Evolutionary conservation across 1,140 invertebrate genomes (phyloP), one percentile per base, ranked within the genome.

Genomic region (Oryctes rhinoceros): DNA sequence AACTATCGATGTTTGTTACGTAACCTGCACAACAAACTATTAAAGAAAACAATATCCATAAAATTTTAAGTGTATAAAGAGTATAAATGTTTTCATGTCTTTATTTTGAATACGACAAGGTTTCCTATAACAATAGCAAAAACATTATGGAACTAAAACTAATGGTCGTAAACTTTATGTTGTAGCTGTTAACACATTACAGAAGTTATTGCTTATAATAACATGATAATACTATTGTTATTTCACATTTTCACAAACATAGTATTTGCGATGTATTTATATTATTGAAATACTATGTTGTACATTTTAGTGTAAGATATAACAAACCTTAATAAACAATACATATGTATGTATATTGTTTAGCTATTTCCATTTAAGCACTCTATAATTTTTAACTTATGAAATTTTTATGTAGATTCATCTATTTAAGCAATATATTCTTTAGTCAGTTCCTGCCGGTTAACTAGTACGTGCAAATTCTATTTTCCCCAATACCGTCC

Each of bases 351-450:
- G 3, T n/a, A 9, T 53, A 1, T 15, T 53, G 49, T 53, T 53
- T 53, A 53, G 24, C 24, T 30, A 0, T 30, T 30, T 30, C 13
- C 1, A 1, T 53, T 53, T 53, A 53, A 53, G 49, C n/a, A n/a
- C n/a, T 13, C 49, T 53, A 53, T 53, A 53, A 53, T 53, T 53
- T 53, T 13, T n/a, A 53, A 53, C 49, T 53, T 53, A 53, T 53
- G 49, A 53, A 53, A 53, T 53, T 53, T 53, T 53, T 53, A 53
- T 53, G 49, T 11, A 11, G n/a, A 53, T 53, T 53, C 49, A 53
- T n/a, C 49, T 53, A 53, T 53, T 53, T 53, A 53, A 13, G 49
- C n/a, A 53, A 0, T 13, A 13, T 53, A 15, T 53, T 53, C 1
- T 53, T 53, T 15, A 15, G 13, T 53, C n/a, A 13, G 49, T 53